Evolutionary conservation across 2,888 invertebrate species (phyloP), one percentile per base, ranked within the genome.

Genomic region (Drosophila anomalata): DNA sequence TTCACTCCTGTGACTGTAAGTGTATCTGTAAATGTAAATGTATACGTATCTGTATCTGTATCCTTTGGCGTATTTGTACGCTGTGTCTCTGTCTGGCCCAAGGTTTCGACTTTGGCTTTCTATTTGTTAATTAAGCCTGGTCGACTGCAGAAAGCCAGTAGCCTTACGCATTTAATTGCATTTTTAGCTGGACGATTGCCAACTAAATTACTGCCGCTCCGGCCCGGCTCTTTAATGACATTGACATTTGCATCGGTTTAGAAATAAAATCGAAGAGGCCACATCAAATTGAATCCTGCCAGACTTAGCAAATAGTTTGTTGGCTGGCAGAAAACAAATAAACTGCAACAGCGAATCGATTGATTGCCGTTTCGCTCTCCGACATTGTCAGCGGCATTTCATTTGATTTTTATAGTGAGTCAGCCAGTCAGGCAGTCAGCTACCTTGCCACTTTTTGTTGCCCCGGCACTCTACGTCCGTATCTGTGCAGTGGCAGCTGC

Each of bases 111-210:
- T 79, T 75, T 74, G 82, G 70, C 69, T 79, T 80, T 87, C 75
- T 76, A 78, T 82, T 85, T 85, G 85, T 85, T 85, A 85, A 85
- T 85, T 85, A 85, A 85, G 83, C 75, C 75, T 53, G 65, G 65
- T 57, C 42, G 39, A 36, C 36, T 20, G 22, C 20, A 2, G 33
- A 22, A 52, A 50, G 50, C 53, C 55, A 63, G 67, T 69, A 68
- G 67, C 60, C 69, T 68, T 68, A 86, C 83, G 82, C 86, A 86
- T 83, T 86, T 82, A 86, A 82, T 86, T 82, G 86, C 78, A 70
- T 80, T 78, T 79, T 78, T 77, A 73, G 61, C 65, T 76, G 82
- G 76, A 73, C 73, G 60, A 61, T 31, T 75, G 75, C 62, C 76
- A 72, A 62, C 66, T 69, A 71, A 80, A 80, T 85, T 80, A 73